Base-by-base conservation (phyloP, 2,888 invertebrate genomes). In the Meloe dianella region DNA sequence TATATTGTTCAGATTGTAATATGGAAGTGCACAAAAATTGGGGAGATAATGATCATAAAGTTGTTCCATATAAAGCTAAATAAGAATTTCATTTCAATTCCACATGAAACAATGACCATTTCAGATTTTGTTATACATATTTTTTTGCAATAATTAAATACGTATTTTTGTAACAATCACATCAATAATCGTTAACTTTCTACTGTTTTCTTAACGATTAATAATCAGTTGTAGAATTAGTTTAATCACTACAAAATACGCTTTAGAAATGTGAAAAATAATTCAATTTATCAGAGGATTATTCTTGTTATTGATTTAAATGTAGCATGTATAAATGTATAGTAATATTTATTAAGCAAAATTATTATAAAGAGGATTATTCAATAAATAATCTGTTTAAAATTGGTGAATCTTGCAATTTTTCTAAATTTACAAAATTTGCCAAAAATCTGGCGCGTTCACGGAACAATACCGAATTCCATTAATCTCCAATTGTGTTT, bases 1-100 rank as follows among this genome's bases (percentile, higher is more conserved):
- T 95, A 9, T 96, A 93, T 81, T 96, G 96, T 81, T 84, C 85
- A 14, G 82, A 84, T 64, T 96, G 96, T 81, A 95, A 89, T 78
- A 83, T 84, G 54, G 92, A 92, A 75, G 90, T 90, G 71, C 92
- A 90, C 80, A 78, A 79, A 73, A 79, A 79, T 61, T 82, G 82
- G 81, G 83, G 79, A 4, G 82, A 83, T 67, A 78, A 77, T 22
- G 81, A 83, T 73, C 84, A 84, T 71, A 79, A 74, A 65, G 77
- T 82, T 61, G 72, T 82, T 58, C 75, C 77, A 30, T 82, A 75
- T 69, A 77, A 78, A 62, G 69, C 63, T 62, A 75, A 77, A 61
- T 72, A 73, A 72, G 54, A 14, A 5, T 24, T 5, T 27, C 0
- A 22, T 22, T 22, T 22, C 7, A 24, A 47, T 54, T 54, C 54